Base-by-base conservation (phyloP, 2,888 invertebrate species). In the Dorcus parallelipipedus region DNA sequence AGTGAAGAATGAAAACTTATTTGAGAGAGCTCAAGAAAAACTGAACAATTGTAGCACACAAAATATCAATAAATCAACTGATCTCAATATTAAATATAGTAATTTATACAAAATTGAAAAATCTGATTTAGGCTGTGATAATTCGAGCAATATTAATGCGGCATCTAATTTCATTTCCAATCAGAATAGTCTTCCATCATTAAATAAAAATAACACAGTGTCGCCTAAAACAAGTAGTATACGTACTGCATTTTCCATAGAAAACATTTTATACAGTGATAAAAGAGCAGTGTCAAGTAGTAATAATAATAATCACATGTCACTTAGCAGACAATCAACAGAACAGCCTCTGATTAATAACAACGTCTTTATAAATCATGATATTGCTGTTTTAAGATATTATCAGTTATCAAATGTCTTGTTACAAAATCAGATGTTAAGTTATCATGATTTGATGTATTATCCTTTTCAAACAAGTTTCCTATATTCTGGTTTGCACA, bases 401-500 rank as follows among this genome's bases (percentile, higher is more conserved):
- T 71, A 71, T 58, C 68, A 68, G 56, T 61, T 71, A 6, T 67
- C 71, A 42, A 67, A 65, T 51, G 59, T 67, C 10, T 56, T 76
- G 7, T 64, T 76, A 17, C 71, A 71, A 49, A 70, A 68, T 59
- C 71, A 69, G 54, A 50, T 74, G 51, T 67, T 74, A 39, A 69
- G 71, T 33, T 76, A 74, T 62, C 67, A 71, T 10, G 73, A 77
- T 54, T 69, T 75, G 52, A 68, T 76, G 38, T 68, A 72, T 58
- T 71, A 71, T 60, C 79, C 79, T 1, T 75, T 78, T 63, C 76
- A 78, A 67, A 79, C 78, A 3, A 77, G 77, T 69, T 75, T 78
- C 54, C 59, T 79, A 58, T 84, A 85, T 79, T 81, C 85, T 33
- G 84, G 85, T 39, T 76, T 86, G 73, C 85, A 85, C 76, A 83